A percentile compares a stretch with the other conserved stretches of the same genome.
phyloP scores from a whole-genome alignment of 2,888 invertebrate genomes.

The Stenichneumon culpator region DNA sequence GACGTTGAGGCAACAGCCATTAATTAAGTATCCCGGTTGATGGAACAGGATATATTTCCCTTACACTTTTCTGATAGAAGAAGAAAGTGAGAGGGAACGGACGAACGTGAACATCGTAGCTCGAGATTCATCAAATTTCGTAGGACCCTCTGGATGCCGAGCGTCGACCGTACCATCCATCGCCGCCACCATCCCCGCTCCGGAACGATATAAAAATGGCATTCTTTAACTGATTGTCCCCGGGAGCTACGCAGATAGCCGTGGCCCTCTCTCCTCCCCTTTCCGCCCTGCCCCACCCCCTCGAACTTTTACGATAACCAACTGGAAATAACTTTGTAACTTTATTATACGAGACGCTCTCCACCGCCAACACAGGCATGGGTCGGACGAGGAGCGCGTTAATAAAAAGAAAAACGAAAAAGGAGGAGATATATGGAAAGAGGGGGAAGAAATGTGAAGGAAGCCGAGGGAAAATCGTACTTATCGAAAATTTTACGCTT shows the following conservation, averaged over 20 bases:
- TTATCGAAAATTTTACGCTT: conserved; percentile 65
- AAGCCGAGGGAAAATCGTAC: conserved; percentile 61
- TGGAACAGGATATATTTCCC: conserved; percentile 30
- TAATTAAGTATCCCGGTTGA: conserved; percentile 65
- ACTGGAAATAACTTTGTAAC: conserved; percentile 82
- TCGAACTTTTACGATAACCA: conserved; percentile 81
- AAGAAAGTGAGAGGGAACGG: conserved; percentile 26
- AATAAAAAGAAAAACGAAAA: conserved; percentile 72
- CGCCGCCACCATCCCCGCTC: conserved; percentile 66
- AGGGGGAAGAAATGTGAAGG: conserved; percentile 42
- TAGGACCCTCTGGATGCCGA: conserved; percentile 71
- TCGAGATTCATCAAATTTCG: conserved; percentile 78
- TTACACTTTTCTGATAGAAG: conserved; percentile 59
- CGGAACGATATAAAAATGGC: conserved; percentile 80
- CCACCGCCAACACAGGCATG: conserved; percentile 57
- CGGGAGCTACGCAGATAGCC: conserved; percentile 77
- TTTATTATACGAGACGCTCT: conserved; percentile 77
- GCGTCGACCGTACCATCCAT: conserved; percentile 67
- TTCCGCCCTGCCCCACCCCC: conserved; percentile 57
- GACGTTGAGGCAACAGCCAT: conserved; percentile 55
- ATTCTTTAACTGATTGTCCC: conserved; percentile 81
- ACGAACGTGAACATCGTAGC: conserved; percentile 55
- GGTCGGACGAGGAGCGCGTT: conserved; percentile 69
- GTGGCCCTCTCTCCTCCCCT: conserved; percentile 38
- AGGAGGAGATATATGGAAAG: conserved; percentile 34